Base-by-base conservation (phyloP, 2,113 vertebrate species). In the Polypterus senegalus region DNA sequence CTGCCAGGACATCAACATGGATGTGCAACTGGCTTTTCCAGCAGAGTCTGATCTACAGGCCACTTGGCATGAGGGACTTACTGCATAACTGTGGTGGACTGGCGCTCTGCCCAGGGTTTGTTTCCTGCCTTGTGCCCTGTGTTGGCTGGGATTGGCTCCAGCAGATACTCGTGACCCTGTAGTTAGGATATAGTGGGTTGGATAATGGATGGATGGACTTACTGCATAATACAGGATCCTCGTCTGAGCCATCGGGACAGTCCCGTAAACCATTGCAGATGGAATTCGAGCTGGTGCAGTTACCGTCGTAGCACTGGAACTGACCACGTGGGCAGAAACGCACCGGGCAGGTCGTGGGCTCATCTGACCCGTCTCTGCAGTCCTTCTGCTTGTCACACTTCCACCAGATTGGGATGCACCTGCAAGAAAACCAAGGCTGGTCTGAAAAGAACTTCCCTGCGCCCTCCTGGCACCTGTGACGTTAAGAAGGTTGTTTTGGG, bases 191-290 rank as follows among this genome's bases (percentile, higher is more conserved):
- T 27, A 27, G 27, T 2, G 27, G 27, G 27, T 27, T 27, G 27
- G 27, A 27, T 27, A 27, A 27, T 27, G 27, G 44, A 47, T 27
- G 7, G 47, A 65, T 3, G 55, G 49, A 61, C 76, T 3, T 78
- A 85, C 82, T 84, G 72, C 83, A 85, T 49, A 85, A 81, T 11
- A 78, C 80, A 0, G 79, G 77, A 3, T 84, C 79, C 69, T 85
- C 83, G 11, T 85, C 83, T 4, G 83, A 83, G 48, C 67, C 61
- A 66, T 85, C 83, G 1, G 74, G 70, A 53, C 82, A 84, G 68
- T 85, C 70, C 0, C 61, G 3, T 48, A 77, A 56, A 11, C 70
- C 64, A 2, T 85, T 68, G 4, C 83, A 85, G 59, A 84, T 60
- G 65, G 79, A 74, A 62, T 74, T 74, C 0, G 82, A 69, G 57